phyloP scores from a whole-genome alignment of 1,140 invertebrate genomes.

The Probaryconus sp. region DNA sequence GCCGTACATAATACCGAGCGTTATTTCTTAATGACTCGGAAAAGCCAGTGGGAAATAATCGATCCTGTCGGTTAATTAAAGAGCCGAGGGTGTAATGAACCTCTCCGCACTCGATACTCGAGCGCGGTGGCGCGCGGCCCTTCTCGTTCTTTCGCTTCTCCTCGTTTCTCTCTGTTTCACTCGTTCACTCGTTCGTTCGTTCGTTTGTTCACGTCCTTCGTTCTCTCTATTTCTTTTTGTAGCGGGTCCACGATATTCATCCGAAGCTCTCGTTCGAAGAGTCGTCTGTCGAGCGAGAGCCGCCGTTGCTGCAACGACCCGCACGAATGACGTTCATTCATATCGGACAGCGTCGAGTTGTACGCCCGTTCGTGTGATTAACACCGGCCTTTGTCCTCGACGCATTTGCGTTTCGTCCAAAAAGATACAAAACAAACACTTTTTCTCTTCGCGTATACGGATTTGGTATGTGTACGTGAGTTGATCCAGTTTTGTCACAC shows the following conservation, averaged over 20 bases:
- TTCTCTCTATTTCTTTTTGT: slow-evolving; percentile 16
- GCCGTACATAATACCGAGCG: slow-evolving; percentile 33
- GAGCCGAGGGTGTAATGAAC: slow-evolving; percentile 57
- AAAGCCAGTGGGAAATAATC: slow-evolving; percentile 57
- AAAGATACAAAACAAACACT: slow-evolving; percentile 9
- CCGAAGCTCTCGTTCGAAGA: slow-evolving; percentile 7
- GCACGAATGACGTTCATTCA: slow-evolving; percentile 47
- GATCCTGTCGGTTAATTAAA: slow-evolving; percentile 60
- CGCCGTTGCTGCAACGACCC: slow-evolving; percentile 56
- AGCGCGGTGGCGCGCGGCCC: slow-evolving; percentile 2
- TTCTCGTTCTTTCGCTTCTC: too few species aligned
- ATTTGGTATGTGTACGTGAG: too few species aligned
- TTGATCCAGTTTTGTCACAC: too few species aligned
- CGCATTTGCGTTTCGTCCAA: slow-evolving; percentile 13
- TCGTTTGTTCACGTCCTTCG: slow-evolving; percentile 28
- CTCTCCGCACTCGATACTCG: slow-evolving; percentile 51
- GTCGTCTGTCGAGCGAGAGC: too few species aligned
- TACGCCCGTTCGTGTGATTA: slow-evolving; percentile 11
- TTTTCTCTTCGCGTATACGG: not conserved
- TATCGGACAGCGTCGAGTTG: slow-evolving; percentile 19
- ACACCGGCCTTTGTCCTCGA: slow-evolving; percentile 19
- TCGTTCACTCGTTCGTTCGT: not conserved
- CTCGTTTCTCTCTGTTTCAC: too few species aligned
- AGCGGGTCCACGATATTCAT: slow-evolving; percentile 11
- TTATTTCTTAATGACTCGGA: slow-evolving; percentile 55